Percentiles rank a stretch among this genome's conserved stretches.
Evolutionary conservation across 2,888 invertebrate species (phyloP).

Genomic region (Alitta virens): DNA sequence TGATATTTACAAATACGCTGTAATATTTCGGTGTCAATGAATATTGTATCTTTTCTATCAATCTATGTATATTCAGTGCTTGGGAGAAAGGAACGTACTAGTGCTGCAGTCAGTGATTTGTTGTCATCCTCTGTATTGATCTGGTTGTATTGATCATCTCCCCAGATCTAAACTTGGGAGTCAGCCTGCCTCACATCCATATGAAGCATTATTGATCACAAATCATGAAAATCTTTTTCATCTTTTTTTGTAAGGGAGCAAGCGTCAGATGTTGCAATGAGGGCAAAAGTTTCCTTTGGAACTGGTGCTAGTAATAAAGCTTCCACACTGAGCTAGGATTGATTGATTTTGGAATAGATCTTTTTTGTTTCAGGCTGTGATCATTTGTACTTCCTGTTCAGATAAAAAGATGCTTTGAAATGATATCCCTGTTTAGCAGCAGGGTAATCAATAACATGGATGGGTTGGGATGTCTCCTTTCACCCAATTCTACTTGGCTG

Average conservation of each 20-base stretch:
- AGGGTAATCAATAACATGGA: slow-evolving; percentile 11
- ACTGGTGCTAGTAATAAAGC: too few species aligned
- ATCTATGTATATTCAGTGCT: too few species aligned
- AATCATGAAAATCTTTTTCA: background rate
- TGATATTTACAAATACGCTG: too few species aligned
- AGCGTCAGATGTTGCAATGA: background rate
- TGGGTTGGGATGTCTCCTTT: slow-evolving; percentile 8
- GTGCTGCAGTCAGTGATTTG: too few species aligned
- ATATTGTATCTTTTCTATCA: too few species aligned
- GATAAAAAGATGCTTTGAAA: slow-evolving; percentile 18
- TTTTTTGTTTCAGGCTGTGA: slow-evolving; percentile 13
- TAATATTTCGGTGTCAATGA: too few species aligned
- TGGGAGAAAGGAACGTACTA: too few species aligned
- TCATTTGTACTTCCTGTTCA: slow-evolving; percentile 15
- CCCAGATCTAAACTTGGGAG: too few species aligned
- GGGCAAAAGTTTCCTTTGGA: background rate
- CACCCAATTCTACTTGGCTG: slow-evolving; percentile 3
- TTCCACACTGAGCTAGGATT: background rate
- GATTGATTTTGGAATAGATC: slow-evolving; percentile 1
- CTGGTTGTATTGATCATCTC: too few species aligned
- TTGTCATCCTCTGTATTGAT: too few species aligned
- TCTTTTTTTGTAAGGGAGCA: background rate
- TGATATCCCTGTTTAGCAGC: slow-evolving; percentile 7
- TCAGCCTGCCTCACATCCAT: background rate
- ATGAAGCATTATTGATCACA: background rate